Conservation (phyloP, 1,140 invertebrate genomes). For the Lasioglossum albipes region DNA sequence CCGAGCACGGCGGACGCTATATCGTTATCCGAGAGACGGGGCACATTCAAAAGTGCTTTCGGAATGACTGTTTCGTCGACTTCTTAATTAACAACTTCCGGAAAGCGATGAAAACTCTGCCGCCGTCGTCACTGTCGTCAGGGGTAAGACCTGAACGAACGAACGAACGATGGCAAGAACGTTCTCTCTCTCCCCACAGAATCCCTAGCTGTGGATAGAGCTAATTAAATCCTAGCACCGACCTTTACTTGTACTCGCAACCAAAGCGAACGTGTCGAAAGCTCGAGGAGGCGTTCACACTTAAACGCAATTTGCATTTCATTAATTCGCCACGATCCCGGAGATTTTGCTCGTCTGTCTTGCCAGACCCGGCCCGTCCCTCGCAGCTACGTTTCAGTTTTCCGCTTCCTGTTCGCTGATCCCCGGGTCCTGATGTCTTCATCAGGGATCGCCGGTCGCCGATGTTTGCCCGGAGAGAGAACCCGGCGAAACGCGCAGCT, state of each 20-base stretch:
- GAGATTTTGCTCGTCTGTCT: conserved; percentile 56
- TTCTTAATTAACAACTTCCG: conserved; percentile 67
- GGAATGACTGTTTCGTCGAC: conserved; percentile 57
- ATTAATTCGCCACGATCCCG: conserved; percentile 70
- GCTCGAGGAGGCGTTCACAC: conserved; percentile 63
- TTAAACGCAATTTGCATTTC: conserved; percentile 76
- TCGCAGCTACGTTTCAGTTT: conserved; percentile 37
- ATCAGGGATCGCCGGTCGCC: not conserved
- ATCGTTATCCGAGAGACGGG: conserved; percentile 30
- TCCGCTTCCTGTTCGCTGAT: conserved; percentile 29
- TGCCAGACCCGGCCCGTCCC: conserved; percentile 18
- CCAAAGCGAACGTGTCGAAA: conserved; percentile 67
- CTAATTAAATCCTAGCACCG: conserved; percentile 74
- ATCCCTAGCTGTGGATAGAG: conserved; percentile 71
- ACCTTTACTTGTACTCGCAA: conserved; percentile 51
- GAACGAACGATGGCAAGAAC: no score
- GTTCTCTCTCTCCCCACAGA: conserved; percentile 5
- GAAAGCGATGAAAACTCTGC: conserved; percentile 57
- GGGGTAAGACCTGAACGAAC: conserved; percentile 11
- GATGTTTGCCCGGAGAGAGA: no score
- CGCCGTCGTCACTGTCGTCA: no score
- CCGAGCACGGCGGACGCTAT: conserved; percentile 20
- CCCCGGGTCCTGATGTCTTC: not conserved
- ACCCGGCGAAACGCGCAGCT: no score
- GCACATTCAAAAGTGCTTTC: conserved; percentile 38